Evolutionary conservation across 2,888 invertebrate genomes (phyloP), one percentile per base, ranked within the genome.

Genomic region (Tuberolachnus salignus): DNA sequence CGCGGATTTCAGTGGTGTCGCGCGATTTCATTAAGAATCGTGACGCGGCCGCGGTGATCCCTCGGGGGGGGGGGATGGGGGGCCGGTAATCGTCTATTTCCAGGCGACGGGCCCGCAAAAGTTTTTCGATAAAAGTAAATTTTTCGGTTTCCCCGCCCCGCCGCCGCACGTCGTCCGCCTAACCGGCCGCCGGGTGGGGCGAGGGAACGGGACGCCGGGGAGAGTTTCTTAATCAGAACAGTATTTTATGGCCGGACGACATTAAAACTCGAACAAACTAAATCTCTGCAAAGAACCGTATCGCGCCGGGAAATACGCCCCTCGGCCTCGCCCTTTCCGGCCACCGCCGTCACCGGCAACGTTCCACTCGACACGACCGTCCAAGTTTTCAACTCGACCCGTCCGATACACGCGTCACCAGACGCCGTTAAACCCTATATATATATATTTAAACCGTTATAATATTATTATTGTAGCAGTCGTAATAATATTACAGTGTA

Each of bases 41-140:
- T 23, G 23, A 46, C n/a, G 19, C 49, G 19, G n/a, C n/a, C n/a
- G n/a, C n/a, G n/a, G n/a, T n/a, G n/a, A n/a, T n/a, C n/a, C n/a
- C n/a, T n/a, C n/a, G n/a, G n/a, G n/a, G n/a, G n/a, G n/a, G n/a
- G n/a, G n/a, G n/a, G n/a, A n/a, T n/a, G n/a, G 8, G 6, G 6
- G 6, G 19, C 19, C n/a, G 53, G 6, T n/a, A 8, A 53, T n/a
- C 49, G 9, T 26, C 53, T 8, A 13, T 34, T 53, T n/a, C 53
- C 26, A 53, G 14, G 42, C 44, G 1, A 21, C 55, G 21, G 21
- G 11, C 13, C 16, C 16, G 21, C n/a, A 14, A 78, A 78, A 78
- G 67, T 78, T 78, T 78, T 78, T 78, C 78, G 78, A 78, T 78
- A 78, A 78, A 78, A 78, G 53, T 75, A 61, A 72, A 26, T 19